These are phyloP conservation scores for Smutsia temminckii DNA, from an alignment of 2,797 vertebrate genomes.

Conservation along the genomic window DNA sequence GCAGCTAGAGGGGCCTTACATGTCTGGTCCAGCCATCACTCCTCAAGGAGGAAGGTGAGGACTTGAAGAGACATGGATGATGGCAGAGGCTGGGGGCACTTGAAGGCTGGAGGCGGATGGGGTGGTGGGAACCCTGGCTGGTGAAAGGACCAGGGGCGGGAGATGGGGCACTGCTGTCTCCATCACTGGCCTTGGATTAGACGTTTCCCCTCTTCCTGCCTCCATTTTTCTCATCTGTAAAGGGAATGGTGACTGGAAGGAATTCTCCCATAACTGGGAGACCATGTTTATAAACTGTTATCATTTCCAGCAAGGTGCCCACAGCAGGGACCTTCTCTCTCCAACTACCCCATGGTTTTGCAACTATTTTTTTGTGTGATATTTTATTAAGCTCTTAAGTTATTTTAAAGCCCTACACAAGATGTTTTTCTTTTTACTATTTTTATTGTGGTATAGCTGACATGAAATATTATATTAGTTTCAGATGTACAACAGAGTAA, in stretches of 20 bases:
- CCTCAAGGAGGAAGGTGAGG: neutral
- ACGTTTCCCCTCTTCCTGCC: neutral
- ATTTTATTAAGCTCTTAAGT: too few relatives aligned
- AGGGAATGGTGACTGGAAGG: neutral
- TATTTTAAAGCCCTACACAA: too few relatives aligned
- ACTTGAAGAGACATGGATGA: neutral
- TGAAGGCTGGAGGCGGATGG: neutral
- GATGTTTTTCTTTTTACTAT: too few relatives aligned
- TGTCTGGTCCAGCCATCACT: neutral
- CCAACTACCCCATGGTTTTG: neutral
- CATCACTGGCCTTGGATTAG: neutral
- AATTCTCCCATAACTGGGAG: neutral
- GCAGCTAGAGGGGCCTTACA: neutral
- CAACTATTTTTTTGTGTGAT: neutral
- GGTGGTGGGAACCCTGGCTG: fast-evolving
- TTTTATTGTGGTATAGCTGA: too few relatives aligned
- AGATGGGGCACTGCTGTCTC: neutral
- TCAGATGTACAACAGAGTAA: too few relatives aligned
- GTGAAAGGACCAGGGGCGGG: too few relatives aligned
- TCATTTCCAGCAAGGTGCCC: neutral
- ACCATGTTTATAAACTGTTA: neutral
- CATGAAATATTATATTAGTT: too few relatives aligned
- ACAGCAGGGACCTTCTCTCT: neutral
- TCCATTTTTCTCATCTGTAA: neutral
- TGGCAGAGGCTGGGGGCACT: too few relatives aligned